Percentiles rank a stretch among this genome's conserved stretches.
phyloP scores from a whole-genome alignment of 2,888 invertebrate genomes.

The Hirtodrosophila histrioides region DNA sequence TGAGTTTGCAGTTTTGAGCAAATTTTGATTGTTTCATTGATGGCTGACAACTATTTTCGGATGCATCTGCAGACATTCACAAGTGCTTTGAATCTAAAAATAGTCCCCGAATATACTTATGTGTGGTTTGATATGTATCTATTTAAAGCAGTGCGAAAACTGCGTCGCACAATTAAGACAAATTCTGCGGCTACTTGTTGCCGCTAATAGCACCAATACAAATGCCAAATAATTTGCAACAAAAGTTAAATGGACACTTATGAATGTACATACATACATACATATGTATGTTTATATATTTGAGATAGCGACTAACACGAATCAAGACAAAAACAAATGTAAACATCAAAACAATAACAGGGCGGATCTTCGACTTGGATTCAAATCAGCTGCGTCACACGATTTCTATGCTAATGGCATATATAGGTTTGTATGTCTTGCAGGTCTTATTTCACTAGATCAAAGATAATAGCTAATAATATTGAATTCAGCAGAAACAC shows the following conservation, averaged over 20 bases:
- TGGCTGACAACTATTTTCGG: constrained; percentile 48
- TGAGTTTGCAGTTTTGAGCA: constrained; percentile 6
- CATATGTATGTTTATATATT: neutral
- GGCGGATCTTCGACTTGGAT: constrained; percentile 3
- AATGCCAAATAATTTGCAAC: constrained; percentile 28
- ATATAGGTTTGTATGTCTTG: too few species aligned
- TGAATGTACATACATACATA: neutral
- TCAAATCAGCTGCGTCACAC: constrained; percentile 16
- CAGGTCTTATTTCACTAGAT: too few species aligned
- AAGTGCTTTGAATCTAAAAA: constrained; percentile 44
- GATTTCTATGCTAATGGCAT: neutral
- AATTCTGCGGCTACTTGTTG: constrained; percentile 45
- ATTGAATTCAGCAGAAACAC: neutral
- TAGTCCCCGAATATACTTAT: constrained; percentile 18
- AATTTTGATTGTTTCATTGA: constrained; percentile 23
- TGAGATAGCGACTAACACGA: constrained; percentile 4
- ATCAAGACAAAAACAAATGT: constrained; percentile 18
- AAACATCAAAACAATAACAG: constrained; percentile 38
- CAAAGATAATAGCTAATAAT: too few species aligned
- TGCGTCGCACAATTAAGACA: constrained; percentile 43
- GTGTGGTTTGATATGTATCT: neutral
- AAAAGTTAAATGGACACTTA: constrained; percentile 22
- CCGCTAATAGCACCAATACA: constrained; percentile 20
- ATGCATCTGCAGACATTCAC: constrained; percentile 22
- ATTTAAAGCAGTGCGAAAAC: constrained; percentile 19